Conservation (phyloP, 2,888 invertebrate species). For the Acronicta psi region DNA sequence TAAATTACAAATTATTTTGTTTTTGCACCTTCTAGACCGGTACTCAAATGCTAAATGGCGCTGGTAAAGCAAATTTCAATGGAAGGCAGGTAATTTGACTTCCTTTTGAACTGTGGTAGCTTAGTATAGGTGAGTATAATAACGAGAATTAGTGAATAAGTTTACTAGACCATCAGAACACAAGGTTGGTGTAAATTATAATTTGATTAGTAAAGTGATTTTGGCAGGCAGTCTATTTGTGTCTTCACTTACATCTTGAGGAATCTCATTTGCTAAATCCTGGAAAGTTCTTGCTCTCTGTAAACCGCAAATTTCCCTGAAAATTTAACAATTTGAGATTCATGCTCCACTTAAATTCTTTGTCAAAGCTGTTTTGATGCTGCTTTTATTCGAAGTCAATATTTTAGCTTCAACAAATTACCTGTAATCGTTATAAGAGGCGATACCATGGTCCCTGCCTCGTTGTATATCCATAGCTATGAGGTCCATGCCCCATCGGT, state of each 20-base stretch:
- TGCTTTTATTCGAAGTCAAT: not conserved
- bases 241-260: conserved; percentile 88
- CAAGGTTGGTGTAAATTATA: no score
- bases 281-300: conserved; percentile 91
- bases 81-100: no score
- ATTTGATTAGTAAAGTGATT: no score
- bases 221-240: not conserved
- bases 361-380: not conserved
- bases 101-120: no score
- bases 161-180: no score
- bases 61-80: no score
- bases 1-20: no score
- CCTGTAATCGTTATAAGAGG: conserved; percentile 91
- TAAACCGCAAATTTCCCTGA: conserved; percentile 93
- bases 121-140: no score
- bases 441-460: conserved; percentile 91
- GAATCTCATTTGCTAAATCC: conserved; percentile 91
- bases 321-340: conserved; percentile 58
- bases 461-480: conserved; percentile 91
- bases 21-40: no score
- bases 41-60: no score
- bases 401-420: conserved; percentile 36
- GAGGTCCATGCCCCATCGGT: conserved; percentile 89
- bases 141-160: no score
- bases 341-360: no score